phyloP scores from a whole-genome alignment of 1,140 invertebrate species.

The Caerostris darwini region DNA sequence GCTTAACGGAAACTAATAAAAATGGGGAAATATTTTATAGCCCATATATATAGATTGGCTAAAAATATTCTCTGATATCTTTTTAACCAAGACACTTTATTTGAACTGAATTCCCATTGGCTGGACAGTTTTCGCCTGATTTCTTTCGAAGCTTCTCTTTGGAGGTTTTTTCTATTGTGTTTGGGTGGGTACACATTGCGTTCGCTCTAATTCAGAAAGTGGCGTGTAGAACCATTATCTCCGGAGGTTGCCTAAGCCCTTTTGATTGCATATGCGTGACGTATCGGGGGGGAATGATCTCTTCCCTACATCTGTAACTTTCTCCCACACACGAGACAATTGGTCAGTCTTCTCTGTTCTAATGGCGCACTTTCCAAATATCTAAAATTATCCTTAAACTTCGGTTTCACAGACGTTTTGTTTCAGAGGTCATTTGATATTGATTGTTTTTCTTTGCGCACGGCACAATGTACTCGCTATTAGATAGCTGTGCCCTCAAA shows the following conservation, averaged over 20 bases:
- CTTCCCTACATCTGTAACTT: constrained; percentile 50
- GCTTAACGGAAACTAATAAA: too few relatives aligned
- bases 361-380: constrained; percentile 57
- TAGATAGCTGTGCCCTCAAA: too few relatives aligned
- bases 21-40: too few relatives aligned
- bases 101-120: not conserved
- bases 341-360: not conserved
- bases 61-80: too few relatives aligned
- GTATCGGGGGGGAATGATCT: constrained; percentile 34
- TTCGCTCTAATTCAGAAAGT: constrained; percentile 1
- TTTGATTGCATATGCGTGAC: constrained; percentile 65
- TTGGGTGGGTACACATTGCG: not conserved
- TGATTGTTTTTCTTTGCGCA: not conserved
- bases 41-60: too few relatives aligned
- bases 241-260: constrained; percentile 7
- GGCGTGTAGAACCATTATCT: constrained; percentile 52
- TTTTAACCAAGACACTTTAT: not conserved
- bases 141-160: not conserved
- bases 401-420: constrained; percentile 19
- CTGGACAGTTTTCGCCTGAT: not conserved
- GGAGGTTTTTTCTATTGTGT: not conserved
- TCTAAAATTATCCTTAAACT: constrained; percentile 51
- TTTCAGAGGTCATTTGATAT: not conserved
- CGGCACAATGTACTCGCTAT: too few relatives aligned
- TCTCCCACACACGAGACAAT: constrained; percentile 27